These are phyloP conservation scores for Sarcophaga carnaria DNA, from an alignment of 2,888 invertebrate species.

Conservation along the genomic window DNA sequence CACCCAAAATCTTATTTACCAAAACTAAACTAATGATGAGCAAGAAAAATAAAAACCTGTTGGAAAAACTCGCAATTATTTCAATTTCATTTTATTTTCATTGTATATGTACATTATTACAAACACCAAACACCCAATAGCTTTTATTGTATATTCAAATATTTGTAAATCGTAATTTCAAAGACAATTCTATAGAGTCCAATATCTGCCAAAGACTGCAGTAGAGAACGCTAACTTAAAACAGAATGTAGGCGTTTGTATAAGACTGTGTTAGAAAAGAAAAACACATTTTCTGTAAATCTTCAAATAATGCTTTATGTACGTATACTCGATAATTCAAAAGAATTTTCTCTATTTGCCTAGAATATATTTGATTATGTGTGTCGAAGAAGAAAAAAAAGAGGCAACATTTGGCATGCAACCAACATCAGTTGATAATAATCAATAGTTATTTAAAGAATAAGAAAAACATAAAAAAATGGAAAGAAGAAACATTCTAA, in stretches of 20 bases:
- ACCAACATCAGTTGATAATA: conserved; percentile 56
- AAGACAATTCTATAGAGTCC: too few species aligned
- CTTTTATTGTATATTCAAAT: too few species aligned
- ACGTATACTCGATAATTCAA: conserved; percentile 21
- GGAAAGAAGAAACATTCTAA: conserved; percentile 50
- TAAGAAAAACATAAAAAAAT: background rate
- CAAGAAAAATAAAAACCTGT: too few species aligned
- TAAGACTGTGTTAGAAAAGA: conserved; percentile 12
- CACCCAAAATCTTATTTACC: too few species aligned
- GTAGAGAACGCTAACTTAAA: too few species aligned
- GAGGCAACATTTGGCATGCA: conserved; percentile 58
- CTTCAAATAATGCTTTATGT: background rate
- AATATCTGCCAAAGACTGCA: too few species aligned
- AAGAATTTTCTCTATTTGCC: background rate
- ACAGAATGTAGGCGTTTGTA: conserved; percentile 50
- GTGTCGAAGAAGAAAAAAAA: background rate
- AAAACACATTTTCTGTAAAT: background rate
- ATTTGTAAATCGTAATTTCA: too few species aligned
- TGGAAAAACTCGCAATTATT: too few species aligned
- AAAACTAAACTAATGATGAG: too few species aligned
- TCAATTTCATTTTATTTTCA: too few species aligned
- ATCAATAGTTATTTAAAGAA: conserved; percentile 59
- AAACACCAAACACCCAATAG: too few species aligned
- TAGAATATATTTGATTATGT: background rate
- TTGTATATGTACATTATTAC: too few species aligned